phyloP scores from a whole-genome alignment of 2,888 invertebrate genomes.

The Lamellibrachia satsuma region DNA sequence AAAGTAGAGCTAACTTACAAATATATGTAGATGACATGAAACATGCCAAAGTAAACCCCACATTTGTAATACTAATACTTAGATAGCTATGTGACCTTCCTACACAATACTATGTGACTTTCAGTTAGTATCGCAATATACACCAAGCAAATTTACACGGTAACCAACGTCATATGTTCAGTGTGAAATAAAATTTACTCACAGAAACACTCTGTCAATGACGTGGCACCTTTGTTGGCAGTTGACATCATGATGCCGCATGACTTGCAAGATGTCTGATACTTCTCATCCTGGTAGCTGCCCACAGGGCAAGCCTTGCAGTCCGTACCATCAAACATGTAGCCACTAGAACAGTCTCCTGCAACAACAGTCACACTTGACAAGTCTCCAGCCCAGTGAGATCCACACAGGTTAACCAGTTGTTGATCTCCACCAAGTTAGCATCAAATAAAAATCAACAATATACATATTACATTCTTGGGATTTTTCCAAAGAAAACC shows the following conservation, averaged over 20 bases:
- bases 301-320: not conserved
- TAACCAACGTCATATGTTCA: not conserved
- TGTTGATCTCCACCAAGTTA: not conserved
- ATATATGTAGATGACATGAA: too few species aligned
- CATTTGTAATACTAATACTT: too few species aligned
- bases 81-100: too few species aligned
- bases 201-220: not conserved
- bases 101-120: too few species aligned
- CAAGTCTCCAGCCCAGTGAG: not conserved
- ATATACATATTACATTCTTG: not conserved
- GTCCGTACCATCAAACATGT: not conserved
- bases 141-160: not conserved
- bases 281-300: not conserved
- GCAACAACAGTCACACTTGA: not conserved
- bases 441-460: not conserved
- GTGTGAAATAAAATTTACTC: not conserved
- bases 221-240: not conserved
- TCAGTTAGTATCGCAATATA: not conserved
- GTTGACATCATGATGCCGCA: not conserved
- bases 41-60: too few species aligned
- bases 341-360: not conserved
- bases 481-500: not conserved
- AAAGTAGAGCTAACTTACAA: too few species aligned
- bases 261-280: not conserved
- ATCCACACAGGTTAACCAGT: not conserved